A percentile compares a stretch with the other conserved stretches of the same genome.
Conservation (phyloP, 2,113 vertebrate genomes). For the Diphyllodes magnificus region DNA sequence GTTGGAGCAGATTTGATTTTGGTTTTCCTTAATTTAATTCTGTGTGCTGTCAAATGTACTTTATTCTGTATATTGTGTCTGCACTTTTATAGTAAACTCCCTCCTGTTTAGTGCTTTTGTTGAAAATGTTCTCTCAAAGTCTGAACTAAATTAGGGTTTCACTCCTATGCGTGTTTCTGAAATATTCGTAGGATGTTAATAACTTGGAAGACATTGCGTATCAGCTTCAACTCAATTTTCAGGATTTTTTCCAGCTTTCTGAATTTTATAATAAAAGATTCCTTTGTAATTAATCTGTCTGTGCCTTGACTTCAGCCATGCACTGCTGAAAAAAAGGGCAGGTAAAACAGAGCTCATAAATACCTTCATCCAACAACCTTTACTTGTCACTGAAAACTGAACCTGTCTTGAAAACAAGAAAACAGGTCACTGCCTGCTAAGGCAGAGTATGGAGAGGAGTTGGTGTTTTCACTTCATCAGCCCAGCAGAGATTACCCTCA, state of each 20-base stretch:
- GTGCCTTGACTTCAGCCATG: not conserved
- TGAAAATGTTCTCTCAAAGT: not conserved
- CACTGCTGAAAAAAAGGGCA: not conserved
- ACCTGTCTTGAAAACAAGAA: not conserved
- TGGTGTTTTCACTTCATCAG: not conserved
- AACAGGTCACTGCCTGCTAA: not conserved
- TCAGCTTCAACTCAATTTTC: not conserved
- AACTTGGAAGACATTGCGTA: not conserved
- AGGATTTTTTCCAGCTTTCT: not conserved
- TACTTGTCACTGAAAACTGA: not conserved
- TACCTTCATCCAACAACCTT: not conserved
- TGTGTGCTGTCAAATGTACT: slow-evolving; percentile 49
- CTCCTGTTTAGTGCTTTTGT: slow-evolving; percentile 21
- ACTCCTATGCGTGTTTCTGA: not conserved
- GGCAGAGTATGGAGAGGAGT: not conserved
- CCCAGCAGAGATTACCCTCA: not conserved
- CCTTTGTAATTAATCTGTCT: not conserved
- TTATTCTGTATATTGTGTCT: slow-evolving; percentile 49
- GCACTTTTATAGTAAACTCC: slow-evolving; percentile 21
- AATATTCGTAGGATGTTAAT: not conserved
- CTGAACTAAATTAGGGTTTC: not conserved
- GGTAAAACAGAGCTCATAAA: not conserved
- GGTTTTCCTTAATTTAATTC: slow-evolving; percentile 54
- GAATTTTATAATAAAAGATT: not conserved
- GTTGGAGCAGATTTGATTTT: slow-evolving; percentile 57